Base-by-base conservation (phyloP, 2,888 invertebrate species). In the Gerris lacustris region DNA sequence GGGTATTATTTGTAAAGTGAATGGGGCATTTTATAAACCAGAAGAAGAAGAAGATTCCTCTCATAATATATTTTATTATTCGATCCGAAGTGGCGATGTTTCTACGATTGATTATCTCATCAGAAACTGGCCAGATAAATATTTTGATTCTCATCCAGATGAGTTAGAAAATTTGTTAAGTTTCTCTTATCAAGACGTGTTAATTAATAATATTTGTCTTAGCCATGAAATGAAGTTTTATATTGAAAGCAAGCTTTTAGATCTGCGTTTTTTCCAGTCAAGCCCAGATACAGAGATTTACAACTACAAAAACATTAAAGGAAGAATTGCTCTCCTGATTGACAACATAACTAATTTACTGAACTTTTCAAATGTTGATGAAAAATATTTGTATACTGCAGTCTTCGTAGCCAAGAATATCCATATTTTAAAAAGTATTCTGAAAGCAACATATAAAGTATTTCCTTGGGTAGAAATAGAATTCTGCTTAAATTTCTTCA, bases 401-500 rank as follows among this genome's bases (percentile, higher is more conserved):
- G 74, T 71, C 70, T 73, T 70, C 45, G 72, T 76, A 55, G 73
- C 72, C 45, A 73, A 73, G 71, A 76, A 76, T 71, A 72, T 77
- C 68, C 69, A 73, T 67, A 44, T 76, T n/a, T 69, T 77, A 66
- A 77, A 77, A 62, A 69, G 70, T 45, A 73, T 74, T 45, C 68
- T 77, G 43, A 77, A 75, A 72, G 72, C 69, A 44, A 77, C 75
- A 0, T 77, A 77, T 68, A 70, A 73, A 63, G 72, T 55, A 67
- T 63, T 77, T 67, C 77, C 76, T 18, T 77, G 77, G 77, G 77
- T 77, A 70, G 77, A 77, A 74, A 76, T 77, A 4, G 77, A 77
- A 67, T 77, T 77, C 72, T 76, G 74, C 71, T 71, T 77, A 45
- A 44, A 76, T 17, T 67, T 69, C 69, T 77, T 76, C 71, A 62